Base-by-base conservation (phyloP, 2,888 invertebrate genomes). In the Thera obeliscata region DNA sequence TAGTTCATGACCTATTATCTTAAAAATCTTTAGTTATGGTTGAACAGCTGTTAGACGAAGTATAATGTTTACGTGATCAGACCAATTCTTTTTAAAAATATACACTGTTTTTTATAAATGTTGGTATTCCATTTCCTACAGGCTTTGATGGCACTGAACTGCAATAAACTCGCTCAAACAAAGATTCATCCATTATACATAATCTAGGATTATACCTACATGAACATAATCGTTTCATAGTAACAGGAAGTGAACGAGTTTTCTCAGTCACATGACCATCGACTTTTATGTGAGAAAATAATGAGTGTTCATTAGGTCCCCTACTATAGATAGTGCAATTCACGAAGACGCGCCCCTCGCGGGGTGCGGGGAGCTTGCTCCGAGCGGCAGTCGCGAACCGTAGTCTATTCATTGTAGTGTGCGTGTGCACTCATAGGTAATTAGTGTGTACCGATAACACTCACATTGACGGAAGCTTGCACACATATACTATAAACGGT, bases 241-340 rank as follows among this genome's bases (percentile, higher is more conserved):
- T 61, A 69, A 62, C 69, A 63, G 69, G 69, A 69, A 69, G 66
- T 11, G 35, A 52, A 62, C 54, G 33, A 36, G 61, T 61, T 66
- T 62, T 66, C 58, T 43, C 66, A 66, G 58, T 66, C 62, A 56
- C 59, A 69, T 61, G 9, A 52, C 52, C 41, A 58, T 67, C 41
- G 9, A 65, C 58, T 50, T 54, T 6, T 54, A 54, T 36, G 59
- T 61, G 65, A 65, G 57, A 59, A 57, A 48, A 33, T 66, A 48
- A 66, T 58, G 61, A 58, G 66, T 50, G 22, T 66, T 61, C 22
- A 50, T 61, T 46, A 46, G 2, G 7, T 9, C 9, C 9, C 2
- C 43, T 9, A 9, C 41, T 41, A 3, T 41, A 5, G 22, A 22
- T 22, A 22, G 22, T 22, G 22, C 22, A 22, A 22, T 22, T 22